Evolutionary conservation across 2,797 vertebrate species (phyloP).

Genomic region (Mormyrus proboscirostris): DNA sequence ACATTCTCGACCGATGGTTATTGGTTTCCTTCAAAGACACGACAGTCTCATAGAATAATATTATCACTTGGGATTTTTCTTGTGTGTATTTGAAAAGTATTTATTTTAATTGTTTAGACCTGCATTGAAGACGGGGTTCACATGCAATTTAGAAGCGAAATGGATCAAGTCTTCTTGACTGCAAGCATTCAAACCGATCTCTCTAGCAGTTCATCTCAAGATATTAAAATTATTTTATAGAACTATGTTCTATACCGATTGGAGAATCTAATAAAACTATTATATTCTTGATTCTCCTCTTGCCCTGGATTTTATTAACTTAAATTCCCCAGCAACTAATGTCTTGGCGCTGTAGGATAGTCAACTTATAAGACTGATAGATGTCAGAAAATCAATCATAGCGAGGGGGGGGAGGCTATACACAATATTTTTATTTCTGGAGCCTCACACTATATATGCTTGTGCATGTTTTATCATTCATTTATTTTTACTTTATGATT

Average conservation of each 20-base stretch:
- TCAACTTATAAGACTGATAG: slow-evolving; percentile 5
- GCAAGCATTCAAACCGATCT: slow-evolving; percentile 60
- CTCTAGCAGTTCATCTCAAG: slow-evolving; percentile 38
- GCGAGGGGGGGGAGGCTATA: not conserved
- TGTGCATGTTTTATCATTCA: not conserved
- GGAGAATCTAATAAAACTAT: slow-evolving; percentile 34
- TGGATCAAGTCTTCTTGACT: slow-evolving; percentile 61
- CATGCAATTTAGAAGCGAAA: slow-evolving; percentile 59
- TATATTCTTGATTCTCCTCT: slow-evolving; percentile 38
- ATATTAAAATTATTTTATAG: slow-evolving; percentile 74
- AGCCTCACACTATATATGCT: not conserved
- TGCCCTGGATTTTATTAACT: slow-evolving; percentile 78
- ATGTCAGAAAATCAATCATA: not conserved
- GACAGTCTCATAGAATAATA: slow-evolving; percentile 12
- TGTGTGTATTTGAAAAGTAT: slow-evolving; percentile 21
- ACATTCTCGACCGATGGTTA: slow-evolving; percentile 45
- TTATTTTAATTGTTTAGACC: slow-evolving; percentile 49
- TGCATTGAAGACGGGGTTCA: slow-evolving; percentile 65
- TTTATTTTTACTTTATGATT: not conserved
- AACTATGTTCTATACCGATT: slow-evolving; percentile 52
- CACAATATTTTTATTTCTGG: not conserved
- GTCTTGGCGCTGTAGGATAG: not conserved
- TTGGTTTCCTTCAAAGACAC: slow-evolving; percentile 38
- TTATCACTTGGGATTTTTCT: not conserved
- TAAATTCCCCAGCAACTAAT: slow-evolving; percentile 64